A percentile compares a stretch with the other conserved stretches of the same genome.
Evolutionary conservation across 2,888 invertebrate species (phyloP).

Genomic region (Eudasyphora cyanicolor): DNA sequence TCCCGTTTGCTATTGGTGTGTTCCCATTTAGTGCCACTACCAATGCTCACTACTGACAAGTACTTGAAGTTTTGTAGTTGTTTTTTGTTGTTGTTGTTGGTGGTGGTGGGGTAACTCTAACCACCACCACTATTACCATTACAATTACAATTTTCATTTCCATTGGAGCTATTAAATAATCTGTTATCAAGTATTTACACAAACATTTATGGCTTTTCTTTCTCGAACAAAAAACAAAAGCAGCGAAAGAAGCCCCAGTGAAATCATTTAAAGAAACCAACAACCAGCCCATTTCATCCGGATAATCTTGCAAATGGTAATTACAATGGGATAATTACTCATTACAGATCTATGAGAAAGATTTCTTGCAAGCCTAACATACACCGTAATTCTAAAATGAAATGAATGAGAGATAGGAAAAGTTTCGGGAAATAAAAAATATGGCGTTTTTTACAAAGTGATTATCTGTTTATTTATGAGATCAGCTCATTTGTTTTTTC

Average conservation of each 20-base stretch:
- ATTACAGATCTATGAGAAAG: constrained; percentile 8
- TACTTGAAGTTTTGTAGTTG: background rate
- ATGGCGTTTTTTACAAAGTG: constrained; percentile 10
- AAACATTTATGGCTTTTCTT: constrained; percentile 56
- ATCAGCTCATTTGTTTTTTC: background rate
- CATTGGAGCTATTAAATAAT: constrained; percentile 47
- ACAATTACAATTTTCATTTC: constrained; percentile 19
- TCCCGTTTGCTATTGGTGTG: background rate
- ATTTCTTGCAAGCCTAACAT: background rate
- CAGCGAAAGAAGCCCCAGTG: background rate
- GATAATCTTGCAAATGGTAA: constrained; percentile 10
- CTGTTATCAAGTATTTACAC: constrained; percentile 50
- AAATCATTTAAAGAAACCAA: background rate
- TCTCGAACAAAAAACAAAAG: background rate
- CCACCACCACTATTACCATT: constrained; percentile 21
- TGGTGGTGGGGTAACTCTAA: constrained; percentile 32
- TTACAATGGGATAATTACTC: constrained; percentile 23
- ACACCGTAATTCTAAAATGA: background rate
- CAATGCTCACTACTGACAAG: background rate
- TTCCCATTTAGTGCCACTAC: background rate
- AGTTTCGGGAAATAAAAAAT: background rate
- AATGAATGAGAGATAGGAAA: background rate
- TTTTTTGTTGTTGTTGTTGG: background rate
- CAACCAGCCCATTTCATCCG: background rate
- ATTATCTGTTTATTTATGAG: constrained; percentile 26